Conservation (phyloP, 2,797 vertebrate genomes). For the Chelmon rostratus region DNA sequence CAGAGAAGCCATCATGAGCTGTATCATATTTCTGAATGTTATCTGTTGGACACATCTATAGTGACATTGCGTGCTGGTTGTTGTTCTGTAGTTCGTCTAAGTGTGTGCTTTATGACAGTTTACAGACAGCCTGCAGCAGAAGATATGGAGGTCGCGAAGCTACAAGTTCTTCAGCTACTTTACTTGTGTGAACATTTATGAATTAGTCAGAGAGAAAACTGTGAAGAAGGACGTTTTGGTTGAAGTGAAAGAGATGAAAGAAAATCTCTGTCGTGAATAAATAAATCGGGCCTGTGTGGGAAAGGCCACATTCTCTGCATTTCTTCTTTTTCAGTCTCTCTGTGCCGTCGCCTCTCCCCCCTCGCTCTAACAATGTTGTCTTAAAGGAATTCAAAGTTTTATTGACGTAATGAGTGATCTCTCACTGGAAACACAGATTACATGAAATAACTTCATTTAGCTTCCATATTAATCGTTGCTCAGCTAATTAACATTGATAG, state of each 20-base stretch:
- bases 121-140: not conserved
- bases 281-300: slow-evolving; percentile 42
- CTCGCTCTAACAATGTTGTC: slow-evolving; percentile 83
- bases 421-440: slow-evolving; percentile 91
- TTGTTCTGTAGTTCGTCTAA: not conserved
- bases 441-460: slow-evolving; percentile 92
- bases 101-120: not conserved
- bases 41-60: too few relatives aligned
- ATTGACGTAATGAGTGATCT: slow-evolving; percentile 92
- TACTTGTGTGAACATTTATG: slow-evolving; percentile 11
- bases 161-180: not conserved
- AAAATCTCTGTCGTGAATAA: slow-evolving; percentile 53
- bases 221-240: slow-evolving; percentile 31
- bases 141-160: not conserved
- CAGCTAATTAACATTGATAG: slow-evolving; percentile 91
- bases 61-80: not conserved
- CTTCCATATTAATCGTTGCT: slow-evolving; percentile 92
- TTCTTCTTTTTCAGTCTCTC: slow-evolving; percentile 45
- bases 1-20: not conserved
- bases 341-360: slow-evolving; percentile 52
- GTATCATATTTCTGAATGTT: not conserved
- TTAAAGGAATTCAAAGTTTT: slow-evolving; percentile 91
- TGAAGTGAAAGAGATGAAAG: slow-evolving; percentile 56
- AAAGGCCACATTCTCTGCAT: slow-evolving; percentile 31
- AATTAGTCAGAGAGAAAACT: slow-evolving; percentile 22